Conservation (phyloP, 1,140 invertebrate species). For the Panulirus ornatus region DNA sequence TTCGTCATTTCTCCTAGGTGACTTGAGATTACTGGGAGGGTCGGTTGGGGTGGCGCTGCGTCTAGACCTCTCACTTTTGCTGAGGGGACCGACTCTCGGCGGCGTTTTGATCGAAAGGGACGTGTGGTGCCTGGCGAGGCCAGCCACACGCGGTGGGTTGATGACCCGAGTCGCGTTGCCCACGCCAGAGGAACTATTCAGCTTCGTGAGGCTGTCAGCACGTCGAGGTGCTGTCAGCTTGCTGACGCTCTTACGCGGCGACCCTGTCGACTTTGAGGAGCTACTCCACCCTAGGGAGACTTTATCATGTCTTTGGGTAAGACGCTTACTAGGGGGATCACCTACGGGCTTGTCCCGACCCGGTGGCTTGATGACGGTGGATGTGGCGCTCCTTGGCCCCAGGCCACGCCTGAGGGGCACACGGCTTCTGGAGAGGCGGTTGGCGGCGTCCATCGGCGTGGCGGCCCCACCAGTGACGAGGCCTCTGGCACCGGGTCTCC, state of each 20-base stretch:
- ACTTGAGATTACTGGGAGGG: background rate
- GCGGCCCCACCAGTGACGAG: background rate
- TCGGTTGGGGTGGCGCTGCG: background rate
- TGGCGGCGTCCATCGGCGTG: too few species aligned
- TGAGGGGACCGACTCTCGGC: background rate
- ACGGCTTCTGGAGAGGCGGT: background rate
- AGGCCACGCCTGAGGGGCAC: background rate
- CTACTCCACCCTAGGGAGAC: background rate
- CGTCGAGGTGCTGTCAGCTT: background rate
- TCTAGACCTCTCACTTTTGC: constrained; percentile 1
- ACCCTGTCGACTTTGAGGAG: background rate
- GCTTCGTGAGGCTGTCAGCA: background rate
- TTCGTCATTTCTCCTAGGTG: background rate
- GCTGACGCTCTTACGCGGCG: background rate
- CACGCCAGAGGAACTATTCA: background rate
- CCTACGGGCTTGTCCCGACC: background rate
- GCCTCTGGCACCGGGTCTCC: background rate
- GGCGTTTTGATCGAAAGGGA: background rate
- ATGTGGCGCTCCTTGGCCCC: background rate
- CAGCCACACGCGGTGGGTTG: background rate
- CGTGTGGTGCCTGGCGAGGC: constrained; percentile 27
- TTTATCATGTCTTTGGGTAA: background rate
- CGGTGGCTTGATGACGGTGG: background rate
- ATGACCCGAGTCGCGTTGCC: background rate
- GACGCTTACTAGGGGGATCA: background rate